phyloP scores from a whole-genome alignment of 2,113 vertebrate genomes.

The Ammodytes dubius region DNA sequence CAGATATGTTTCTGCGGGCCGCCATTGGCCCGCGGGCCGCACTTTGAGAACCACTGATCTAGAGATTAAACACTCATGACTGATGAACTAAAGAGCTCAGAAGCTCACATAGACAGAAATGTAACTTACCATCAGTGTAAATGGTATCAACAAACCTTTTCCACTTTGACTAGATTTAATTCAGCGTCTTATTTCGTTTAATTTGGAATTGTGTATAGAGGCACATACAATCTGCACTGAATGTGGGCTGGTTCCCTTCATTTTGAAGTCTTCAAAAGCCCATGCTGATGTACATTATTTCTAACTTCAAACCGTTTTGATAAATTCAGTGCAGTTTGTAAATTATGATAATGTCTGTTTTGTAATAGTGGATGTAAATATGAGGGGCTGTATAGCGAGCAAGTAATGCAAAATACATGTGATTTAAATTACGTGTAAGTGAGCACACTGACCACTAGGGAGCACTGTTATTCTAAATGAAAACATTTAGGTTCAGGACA shows the following conservation, averaged over 20 bases:
- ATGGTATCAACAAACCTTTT: background rate
- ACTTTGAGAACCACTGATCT: no score
- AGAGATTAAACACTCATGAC: no score
- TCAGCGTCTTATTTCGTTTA: background rate
- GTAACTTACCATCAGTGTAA: no score
- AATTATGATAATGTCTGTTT: background rate
- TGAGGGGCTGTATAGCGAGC: background rate
- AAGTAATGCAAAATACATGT: background rate
- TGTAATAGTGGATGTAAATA: background rate
- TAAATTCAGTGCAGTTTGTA: background rate
- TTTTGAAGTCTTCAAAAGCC: background rate
- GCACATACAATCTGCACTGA: no score
- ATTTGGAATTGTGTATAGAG: background rate
- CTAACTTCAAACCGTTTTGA: background rate
- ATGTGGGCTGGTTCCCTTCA: background rate
- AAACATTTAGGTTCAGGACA: background rate
- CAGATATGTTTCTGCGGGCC: no score
- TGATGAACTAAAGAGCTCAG: no score
- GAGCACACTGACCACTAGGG: constrained; percentile 30
- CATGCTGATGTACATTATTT: background rate
- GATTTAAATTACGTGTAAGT: background rate
- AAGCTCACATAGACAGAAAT: background rate
- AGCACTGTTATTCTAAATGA: constrained; percentile 24
- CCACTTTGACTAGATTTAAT: background rate
- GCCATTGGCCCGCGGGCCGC: no score